Evolutionary conservation across 1,140 invertebrate species (phyloP).

Genomic region (Drosophila suzukii): DNA sequence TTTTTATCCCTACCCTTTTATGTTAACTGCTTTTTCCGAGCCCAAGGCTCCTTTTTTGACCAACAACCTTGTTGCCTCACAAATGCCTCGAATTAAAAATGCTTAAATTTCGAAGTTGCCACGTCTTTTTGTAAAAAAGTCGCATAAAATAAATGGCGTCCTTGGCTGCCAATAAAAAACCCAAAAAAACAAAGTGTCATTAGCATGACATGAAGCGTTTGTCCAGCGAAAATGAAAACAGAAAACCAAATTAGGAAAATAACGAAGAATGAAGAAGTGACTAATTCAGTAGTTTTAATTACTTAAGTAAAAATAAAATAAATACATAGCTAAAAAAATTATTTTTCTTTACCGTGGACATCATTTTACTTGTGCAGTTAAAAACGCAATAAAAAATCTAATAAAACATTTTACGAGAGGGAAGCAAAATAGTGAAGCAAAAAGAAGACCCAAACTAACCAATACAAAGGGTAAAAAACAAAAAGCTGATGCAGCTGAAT

Average conservation of each 20-base stretch:
- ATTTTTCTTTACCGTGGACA: background rate
- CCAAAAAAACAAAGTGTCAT: conserved; percentile 32
- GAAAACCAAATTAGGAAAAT: conserved; percentile 1
- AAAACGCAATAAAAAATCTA: conserved; percentile 1
- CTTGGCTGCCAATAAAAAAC: conserved; percentile 33
- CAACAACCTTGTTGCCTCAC: conserved; percentile 21
- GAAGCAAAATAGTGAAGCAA: background rate
- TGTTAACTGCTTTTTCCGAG: conserved; percentile 21
- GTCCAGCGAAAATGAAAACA: background rate
- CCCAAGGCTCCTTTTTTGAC: conserved; percentile 10
- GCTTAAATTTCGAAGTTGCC: conserved; percentile 4
- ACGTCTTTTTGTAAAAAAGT: conserved; percentile 7
- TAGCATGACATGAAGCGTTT: conserved; percentile 31
- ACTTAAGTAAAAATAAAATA: background rate
- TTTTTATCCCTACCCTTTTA: conserved; percentile 15
- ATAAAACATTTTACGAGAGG: conserved; percentile 14
- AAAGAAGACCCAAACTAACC: conserved; percentile 9
- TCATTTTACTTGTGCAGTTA: conserved; percentile 2
- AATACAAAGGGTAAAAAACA: conserved; percentile 19
- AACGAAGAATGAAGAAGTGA: background rate
- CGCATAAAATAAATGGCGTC: conserved; percentile 29
- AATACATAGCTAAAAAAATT: background rate
- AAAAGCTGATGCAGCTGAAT: conserved; percentile 60
- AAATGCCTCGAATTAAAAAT: conserved; percentile 37
- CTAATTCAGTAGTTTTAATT: conserved; percentile 3